Conservation (phyloP, 1,140 invertebrate genomes). For the Drosophila bocqueti region DNA sequence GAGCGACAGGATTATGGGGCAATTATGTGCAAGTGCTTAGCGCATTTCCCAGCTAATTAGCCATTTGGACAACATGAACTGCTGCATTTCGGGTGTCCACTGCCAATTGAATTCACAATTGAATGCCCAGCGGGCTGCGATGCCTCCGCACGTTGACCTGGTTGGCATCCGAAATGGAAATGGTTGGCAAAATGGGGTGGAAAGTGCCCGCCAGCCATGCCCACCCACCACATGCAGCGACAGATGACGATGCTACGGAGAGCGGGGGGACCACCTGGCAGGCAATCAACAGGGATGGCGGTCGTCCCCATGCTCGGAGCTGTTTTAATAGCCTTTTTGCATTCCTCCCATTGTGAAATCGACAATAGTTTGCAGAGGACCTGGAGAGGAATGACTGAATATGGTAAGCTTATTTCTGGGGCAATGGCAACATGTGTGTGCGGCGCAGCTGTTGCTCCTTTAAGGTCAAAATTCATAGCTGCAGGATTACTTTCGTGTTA, state of each 20-base stretch:
- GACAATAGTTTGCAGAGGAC: constrained; percentile 30
- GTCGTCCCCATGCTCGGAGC: not conserved
- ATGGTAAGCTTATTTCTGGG: constrained; percentile 8
- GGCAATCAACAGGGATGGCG: constrained; percentile 22
- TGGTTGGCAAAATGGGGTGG: constrained; percentile 10
- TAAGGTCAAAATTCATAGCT: not conserved
- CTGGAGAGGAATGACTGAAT: constrained; percentile 16
- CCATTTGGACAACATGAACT: constrained; percentile 57
- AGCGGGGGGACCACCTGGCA: constrained; percentile 51
- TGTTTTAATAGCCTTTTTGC: constrained; percentile 52
- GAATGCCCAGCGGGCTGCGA: constrained; percentile 52
- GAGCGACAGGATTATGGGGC: constrained; percentile 58
- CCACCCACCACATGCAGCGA: constrained; percentile 4
- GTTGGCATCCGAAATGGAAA: constrained; percentile 38
- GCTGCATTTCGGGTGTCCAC: constrained; percentile 57
- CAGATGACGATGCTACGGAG: constrained; percentile 40
- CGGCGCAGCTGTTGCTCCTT: constrained; percentile 22
- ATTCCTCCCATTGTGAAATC: constrained; percentile 25
- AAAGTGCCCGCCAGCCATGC: constrained; percentile 23
- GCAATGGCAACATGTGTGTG: constrained; percentile 15
- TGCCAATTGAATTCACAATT: constrained; percentile 71
- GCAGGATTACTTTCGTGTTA: not conserved
- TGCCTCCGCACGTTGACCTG: constrained; percentile 22
- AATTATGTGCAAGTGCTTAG: constrained; percentile 82
- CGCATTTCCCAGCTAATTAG: constrained; percentile 79